Base-by-base conservation (phyloP, 92 coral and sea anemone species). In the Porites divaricata region DNA sequence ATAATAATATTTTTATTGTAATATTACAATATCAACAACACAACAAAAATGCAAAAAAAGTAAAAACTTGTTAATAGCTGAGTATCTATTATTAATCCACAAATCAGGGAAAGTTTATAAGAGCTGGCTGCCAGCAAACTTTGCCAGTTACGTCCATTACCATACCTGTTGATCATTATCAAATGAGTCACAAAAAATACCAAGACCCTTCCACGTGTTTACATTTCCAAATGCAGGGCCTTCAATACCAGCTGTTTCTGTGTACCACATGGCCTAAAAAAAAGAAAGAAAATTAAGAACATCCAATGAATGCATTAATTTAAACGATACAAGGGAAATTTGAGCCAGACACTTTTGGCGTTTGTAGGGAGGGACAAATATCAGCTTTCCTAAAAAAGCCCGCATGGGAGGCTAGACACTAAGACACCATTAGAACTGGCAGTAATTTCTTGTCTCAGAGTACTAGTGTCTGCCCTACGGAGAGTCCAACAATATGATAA, bases 91-190 rank as follows among this genome's bases (percentile, higher is more conserved):
- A 35, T 35, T 35, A 35, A 35, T 35, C 45, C 0, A 35, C 45
- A 67, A 24, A 67, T 23, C 15, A 9, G 13, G 13, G 45, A 10
- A 1, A 67, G 48, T 12, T 63, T 16, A 12, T 1, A n/a, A 63
- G 5, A 8, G 8, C n/a, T 23, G 72, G 6, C 72, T 35, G 45
- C 45, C 45, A 35, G 5, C 45, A 0, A 35, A 35, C 3, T 35
- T 35, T 26, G 35, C 35, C 35, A 26, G 35, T 26, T 26, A 26
- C 35, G 1, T 35, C 45, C n/a, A n/a, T n/a, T n/a, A 5, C 45
- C 45, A 35, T 69, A 92, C 98, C 95, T 97, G 97, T 23, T 95
- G 98, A 97, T 97, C 99, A 91, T 97, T 97, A 81, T 97, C 99
- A 95, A 97, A 97, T 9, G 99, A 97, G 88, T 97, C 97, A 49